phyloP scores from a whole-genome alignment of 2,113 vertebrate genomes.

The Dryoscopus gambensis region DNA sequence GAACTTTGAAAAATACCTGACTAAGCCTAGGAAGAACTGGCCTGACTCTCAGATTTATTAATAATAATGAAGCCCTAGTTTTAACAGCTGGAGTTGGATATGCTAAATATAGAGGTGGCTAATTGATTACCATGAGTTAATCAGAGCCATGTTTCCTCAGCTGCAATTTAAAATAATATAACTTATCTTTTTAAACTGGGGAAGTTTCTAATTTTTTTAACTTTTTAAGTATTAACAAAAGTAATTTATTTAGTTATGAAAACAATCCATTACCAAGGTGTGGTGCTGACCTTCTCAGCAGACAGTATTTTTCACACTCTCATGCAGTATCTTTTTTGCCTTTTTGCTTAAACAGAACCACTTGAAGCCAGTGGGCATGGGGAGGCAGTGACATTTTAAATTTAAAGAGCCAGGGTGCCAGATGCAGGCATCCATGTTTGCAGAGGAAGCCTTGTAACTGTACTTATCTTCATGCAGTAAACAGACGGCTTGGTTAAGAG shows the following conservation, averaged over 20 bases:
- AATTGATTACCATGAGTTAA: slow-evolving; percentile 37
- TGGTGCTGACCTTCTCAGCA: background rate
- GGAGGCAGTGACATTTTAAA: slow-evolving; percentile 5
- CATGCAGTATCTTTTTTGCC: background rate
- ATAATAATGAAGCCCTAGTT: slow-evolving; percentile 11
- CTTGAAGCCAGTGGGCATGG: background rate
- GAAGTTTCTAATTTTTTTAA: background rate
- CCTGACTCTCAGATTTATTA: slow-evolving; percentile 30
- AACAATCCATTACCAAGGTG: background rate
- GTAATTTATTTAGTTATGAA: background rate
- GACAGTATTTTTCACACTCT: background rate
- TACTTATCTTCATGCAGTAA: background rate
- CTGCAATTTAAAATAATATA: slow-evolving; percentile 32
- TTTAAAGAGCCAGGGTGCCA: background rate
- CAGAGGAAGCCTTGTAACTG: background rate
- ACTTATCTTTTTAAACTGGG: slow-evolving; percentile 21
- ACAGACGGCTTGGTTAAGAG: slow-evolving; percentile 8
- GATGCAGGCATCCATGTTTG: background rate
- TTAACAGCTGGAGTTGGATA: slow-evolving; percentile 27
- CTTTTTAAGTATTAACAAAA: background rate
- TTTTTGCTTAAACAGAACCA: background rate
- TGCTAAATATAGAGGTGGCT: slow-evolving; percentile 48
- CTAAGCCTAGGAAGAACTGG: background rate
- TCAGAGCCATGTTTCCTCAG: slow-evolving; percentile 12
- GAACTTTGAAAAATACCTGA: background rate